These are phyloP conservation scores for Halcyon smyrnensis DNA, from an alignment of 2,797 vertebrate species.

Conservation along the genomic window DNA sequence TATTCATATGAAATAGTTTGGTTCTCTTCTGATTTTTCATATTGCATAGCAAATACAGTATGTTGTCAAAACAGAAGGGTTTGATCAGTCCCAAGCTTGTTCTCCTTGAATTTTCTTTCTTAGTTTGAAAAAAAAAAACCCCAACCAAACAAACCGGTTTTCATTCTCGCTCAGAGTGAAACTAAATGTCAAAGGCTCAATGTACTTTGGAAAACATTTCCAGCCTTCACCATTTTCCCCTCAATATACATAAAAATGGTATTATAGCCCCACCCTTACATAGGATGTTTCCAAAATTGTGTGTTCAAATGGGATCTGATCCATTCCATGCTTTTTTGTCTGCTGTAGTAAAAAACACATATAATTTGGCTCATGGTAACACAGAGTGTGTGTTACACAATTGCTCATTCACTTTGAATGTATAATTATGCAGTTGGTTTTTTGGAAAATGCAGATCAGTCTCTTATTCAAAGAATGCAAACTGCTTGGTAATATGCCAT, in stretches of 20 bases:
- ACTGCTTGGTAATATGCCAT: background rate
- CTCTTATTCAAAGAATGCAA: background rate
- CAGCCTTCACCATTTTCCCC: background rate
- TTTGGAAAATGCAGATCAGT: background rate
- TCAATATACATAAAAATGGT: background rate
- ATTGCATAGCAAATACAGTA: background rate
- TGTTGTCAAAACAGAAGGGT: background rate
- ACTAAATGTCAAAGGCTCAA: background rate
- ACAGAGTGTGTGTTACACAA: background rate
- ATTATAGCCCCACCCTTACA: background rate
- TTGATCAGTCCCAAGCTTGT: background rate
- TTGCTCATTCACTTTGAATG: background rate
- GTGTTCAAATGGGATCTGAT: background rate
- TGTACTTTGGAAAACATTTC: background rate
- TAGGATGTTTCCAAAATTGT: background rate
- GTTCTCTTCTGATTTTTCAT: background rate
- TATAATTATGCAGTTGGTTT: background rate
- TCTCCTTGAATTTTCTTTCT: background rate
- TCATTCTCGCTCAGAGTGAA: background rate
- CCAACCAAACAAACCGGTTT: background rate
- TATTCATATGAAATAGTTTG: background rate
- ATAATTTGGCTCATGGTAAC: background rate
- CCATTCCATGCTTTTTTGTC: background rate
- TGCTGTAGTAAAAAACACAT: background rate
- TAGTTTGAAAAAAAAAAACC: too few species aligned